Base-by-base conservation (phyloP, 2,888 invertebrate species). In the Habroteleia sp. region DNA sequence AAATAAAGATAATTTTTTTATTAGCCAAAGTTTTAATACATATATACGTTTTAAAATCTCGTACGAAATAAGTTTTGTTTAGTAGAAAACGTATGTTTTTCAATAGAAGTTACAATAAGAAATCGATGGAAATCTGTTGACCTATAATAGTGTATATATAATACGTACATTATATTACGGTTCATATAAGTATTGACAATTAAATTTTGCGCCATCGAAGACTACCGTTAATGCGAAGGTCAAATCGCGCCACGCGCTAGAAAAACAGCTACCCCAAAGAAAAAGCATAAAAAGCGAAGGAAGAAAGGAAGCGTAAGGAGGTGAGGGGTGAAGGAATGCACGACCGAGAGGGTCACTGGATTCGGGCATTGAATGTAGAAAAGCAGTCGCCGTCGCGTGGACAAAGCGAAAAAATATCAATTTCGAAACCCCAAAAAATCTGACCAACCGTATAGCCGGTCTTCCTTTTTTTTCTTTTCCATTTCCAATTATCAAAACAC, bases 291-390 rank as follows among this genome's bases (percentile, higher is more conserved):
- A 76, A 76, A 74, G 65, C 68, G 66, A 62, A 62, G 63, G 44
- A 68, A 74, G 68, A 72, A 72, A 76, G 56, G 56, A 65, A 65
- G 69, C 25, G 52, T 41, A 37, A 50, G 71, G 63, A 52, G 52
- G 39, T 41, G 75, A 75, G 74, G 78, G 74, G 63, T 39, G 69
- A 71, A 77, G 71, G 74, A 77, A 66, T 66, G 65, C 44, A 56
- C 39, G 50, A 44, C 54, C 39, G 66, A 68, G 71, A 77, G 68
- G 69, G 69, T 73, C 62, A 77, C 76, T 80, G 77, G 77, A 80
- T 76, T 79, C 79, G 76, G 72, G 63, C 72, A 77, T 79, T 81
- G 77, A 83, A 83, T 83, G 80, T 79, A 76, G 80, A 80, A 79
- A 81, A 79, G 81, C 79, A 78, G 81, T 81, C 80, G 72, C 52